A percentile compares a stretch with the other conserved stretches of the same genome.
phyloP scores from a whole-genome alignment of 2,888 invertebrate species.

The Frankliniella intonsa region DNA sequence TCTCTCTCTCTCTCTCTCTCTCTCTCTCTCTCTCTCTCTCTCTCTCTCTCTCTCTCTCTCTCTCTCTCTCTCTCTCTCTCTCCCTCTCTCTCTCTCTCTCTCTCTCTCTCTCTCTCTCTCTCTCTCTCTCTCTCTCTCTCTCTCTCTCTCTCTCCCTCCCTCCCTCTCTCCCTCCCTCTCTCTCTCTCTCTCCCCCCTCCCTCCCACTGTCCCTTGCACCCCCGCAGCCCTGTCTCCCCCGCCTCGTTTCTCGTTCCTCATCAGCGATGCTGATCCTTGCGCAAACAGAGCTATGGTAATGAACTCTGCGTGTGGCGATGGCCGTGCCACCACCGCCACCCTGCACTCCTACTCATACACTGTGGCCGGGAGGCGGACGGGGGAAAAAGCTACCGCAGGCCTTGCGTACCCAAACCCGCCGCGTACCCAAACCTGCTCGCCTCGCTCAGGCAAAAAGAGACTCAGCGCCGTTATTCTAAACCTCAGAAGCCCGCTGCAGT shows the following conservation, averaged over 20 bases:
- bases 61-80: too few relatives aligned
- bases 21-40: neutral
- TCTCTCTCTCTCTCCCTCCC: neutral
- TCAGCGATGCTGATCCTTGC: slow-evolving; percentile 10
- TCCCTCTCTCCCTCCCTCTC: neutral
- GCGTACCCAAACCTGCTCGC: too few relatives aligned
- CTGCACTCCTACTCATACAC: too few relatives aligned
- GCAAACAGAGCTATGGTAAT: slow-evolving; percentile 10
- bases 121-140: neutral
- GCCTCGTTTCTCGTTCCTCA: neutral
- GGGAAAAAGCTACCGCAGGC: too few relatives aligned
- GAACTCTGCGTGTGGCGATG: neutral
- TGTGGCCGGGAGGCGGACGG: neutral
- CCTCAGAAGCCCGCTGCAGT: too few relatives aligned
- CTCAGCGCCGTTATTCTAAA: too few relatives aligned
- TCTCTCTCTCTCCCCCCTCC: neutral
- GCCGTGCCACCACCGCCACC: too few relatives aligned
- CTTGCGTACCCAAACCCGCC: too few relatives aligned
- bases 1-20: neutral
- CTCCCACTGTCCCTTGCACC: too few relatives aligned
- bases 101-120: neutral
- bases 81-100: neutral
- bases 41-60: too few relatives aligned
- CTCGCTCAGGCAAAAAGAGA: too few relatives aligned
- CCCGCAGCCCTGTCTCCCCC: too few relatives aligned